Conservation (phyloP, 1,140 invertebrate genomes). For the Zaprionus nigranus region DNA sequence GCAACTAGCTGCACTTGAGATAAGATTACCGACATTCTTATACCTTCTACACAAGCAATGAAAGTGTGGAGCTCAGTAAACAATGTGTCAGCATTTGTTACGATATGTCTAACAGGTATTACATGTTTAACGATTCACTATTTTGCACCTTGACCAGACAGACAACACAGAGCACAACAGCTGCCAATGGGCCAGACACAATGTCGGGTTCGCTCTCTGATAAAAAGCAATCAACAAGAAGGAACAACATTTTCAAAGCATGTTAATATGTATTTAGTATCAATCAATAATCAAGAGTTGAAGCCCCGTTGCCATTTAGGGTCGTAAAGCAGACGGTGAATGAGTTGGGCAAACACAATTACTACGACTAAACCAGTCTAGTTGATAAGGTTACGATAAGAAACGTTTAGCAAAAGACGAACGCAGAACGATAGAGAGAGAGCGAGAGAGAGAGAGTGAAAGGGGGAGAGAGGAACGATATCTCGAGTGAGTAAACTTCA, state of each 20-base stretch:
- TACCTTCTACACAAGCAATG: not conserved
- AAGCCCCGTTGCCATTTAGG: slow-evolving; percentile 20
- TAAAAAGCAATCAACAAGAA: slow-evolving; percentile 22
- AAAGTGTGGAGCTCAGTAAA: not conserved
- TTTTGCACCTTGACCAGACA: slow-evolving; percentile 8
- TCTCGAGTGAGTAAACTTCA: slow-evolving; percentile 8
- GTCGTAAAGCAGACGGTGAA: slow-evolving; percentile 15
- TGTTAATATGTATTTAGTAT: slow-evolving; percentile 22
- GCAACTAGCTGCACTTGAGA: too few species aligned
- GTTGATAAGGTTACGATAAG: slow-evolving; percentile 41
- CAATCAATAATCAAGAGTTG: slow-evolving; percentile 30
- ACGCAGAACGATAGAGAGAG: not conserved
- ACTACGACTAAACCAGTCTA: slow-evolving; percentile 13
- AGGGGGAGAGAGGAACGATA: slow-evolving; percentile 2
- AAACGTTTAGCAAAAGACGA: not conserved
- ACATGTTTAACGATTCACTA: slow-evolving; percentile 6
- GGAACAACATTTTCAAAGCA: slow-evolving; percentile 17
- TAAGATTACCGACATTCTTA: too few species aligned
- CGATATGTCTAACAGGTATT: slow-evolving; percentile 9
- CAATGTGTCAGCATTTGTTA: not conserved
- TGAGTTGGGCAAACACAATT: slow-evolving; percentile 22
- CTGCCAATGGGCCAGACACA: slow-evolving; percentile 7
- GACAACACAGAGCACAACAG: slow-evolving; percentile 17
- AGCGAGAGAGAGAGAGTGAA: not conserved
- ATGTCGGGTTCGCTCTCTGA: slow-evolving; percentile 4